Evolutionary conservation across 2,797 vertebrate species (phyloP), one percentile per base, ranked within the genome.

Genomic region (Okamejei kenojei): DNA sequence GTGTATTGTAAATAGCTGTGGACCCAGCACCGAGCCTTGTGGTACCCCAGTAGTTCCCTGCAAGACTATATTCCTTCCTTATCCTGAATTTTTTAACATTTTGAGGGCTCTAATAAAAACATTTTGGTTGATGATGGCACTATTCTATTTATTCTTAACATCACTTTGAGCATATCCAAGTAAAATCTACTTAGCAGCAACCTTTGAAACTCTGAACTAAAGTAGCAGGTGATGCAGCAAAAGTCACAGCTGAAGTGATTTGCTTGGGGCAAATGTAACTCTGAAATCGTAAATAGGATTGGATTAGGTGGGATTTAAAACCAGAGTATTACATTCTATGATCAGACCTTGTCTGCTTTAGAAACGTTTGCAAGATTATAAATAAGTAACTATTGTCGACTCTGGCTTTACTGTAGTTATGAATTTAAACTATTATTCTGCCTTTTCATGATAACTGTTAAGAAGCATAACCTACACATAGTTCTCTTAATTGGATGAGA

Each of bases 281-380:
- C 88, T 10, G 90, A 93, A 94, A 94, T 93, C 93, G 77, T 93
- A 95, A 95, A 93, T 79, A 88, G 94, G 93, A 95, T 93, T 93
- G 95, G 94, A 95, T 93, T 94, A 94, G 94, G 93, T 38, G 92
- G 93, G 94, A 95, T 96, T 96, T 95, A 94, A 94, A 94, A 94
- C 93, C 10, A 74, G 17, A 95, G 91, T 74, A 93, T 94, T 95
- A 93, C 21, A 95, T 94, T 94, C 82, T 93, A 93, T 77, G 93
- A 93, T 93, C 38, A 77, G 86, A 94, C 32, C 81, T 93, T 29
- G 93, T 93, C 94, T 93, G 35, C 26, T 91, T 91, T 29, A 74
- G 7, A 45, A 91, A 74, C 23, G 7, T 23, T 10, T 21, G 23
- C 0, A 82, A 84, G 1, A 26, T 88, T 32, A 74, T 29, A 90